Base-by-base conservation (phyloP, 2,797 vertebrate genomes). In the Sardinella longiceps region DNA sequence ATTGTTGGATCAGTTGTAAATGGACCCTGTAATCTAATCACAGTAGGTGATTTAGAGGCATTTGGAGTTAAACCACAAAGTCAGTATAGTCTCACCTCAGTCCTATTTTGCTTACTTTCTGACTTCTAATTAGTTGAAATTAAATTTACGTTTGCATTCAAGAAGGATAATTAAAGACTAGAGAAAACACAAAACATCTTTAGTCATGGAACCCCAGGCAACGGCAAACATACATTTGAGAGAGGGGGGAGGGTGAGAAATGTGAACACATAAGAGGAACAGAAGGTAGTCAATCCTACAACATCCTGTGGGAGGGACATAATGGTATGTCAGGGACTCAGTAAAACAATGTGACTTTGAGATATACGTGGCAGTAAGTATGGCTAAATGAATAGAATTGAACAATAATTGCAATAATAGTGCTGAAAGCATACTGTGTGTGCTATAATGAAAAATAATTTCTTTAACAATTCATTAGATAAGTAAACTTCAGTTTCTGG, bases 91-190 rank as follows among this genome's bases (percentile, higher is more conserved):
- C 85, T 80, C 83, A 83, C 74, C 83, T 84, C 81, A 80, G 84
- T 85, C 83, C 74, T 84, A 89, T 89, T 89, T 86, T 88, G 83
- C 84, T 86, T 58, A 84, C 80, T 83, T 90, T 90, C 88, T 77
- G 86, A 89, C 86, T 87, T 88, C 88, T 91, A 89, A 90, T 91
- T 92, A 91, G 88, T 85, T 60, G 30, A 89, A 85, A 91, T 90
- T 88, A 88, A 85, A 85, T 86, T 90, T 85, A 82, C 82, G 46
- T 86, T 90, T 88, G 87, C 87, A 87, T 91, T 90, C 84, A 89
- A 84, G 82, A 84, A 87, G 86, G 84, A 86, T 89, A 90, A 92
- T 91, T 91, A 92, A 90, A 92, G 91, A 85, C 87, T 84, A 81
- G 37, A 81, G 10, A 28, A 80, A 85, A 89, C 87, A 90, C 89